Conservation (phyloP, 1,140 invertebrate species). For the Apocrypta bakeri region DNA sequence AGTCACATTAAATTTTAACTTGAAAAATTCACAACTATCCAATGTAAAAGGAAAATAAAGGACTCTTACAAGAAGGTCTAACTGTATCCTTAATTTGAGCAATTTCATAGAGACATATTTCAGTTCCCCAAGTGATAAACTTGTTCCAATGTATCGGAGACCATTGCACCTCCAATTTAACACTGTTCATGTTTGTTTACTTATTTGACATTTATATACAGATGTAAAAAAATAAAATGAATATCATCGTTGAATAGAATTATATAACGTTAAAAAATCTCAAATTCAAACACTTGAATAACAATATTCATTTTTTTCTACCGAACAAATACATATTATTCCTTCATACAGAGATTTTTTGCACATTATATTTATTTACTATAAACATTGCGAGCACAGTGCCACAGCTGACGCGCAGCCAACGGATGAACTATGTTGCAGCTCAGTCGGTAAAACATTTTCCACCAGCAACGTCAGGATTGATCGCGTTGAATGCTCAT, state of each 20-base stretch:
- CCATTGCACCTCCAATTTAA: constrained; percentile 86
- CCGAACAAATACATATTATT: constrained; percentile 26
- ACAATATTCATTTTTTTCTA: constrained; percentile 23
- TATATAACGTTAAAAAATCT: constrained; percentile 13
- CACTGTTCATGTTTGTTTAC: constrained; percentile 57
- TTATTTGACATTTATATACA: constrained; percentile 26
- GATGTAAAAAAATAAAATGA: background rate
- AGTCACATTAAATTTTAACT: constrained; percentile 20
- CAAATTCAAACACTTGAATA: constrained; percentile 26
- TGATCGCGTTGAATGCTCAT: no score
- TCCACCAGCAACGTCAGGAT: no score
- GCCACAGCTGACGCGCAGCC: background rate
- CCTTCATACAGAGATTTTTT: constrained; percentile 12
- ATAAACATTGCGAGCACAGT: constrained; percentile 40
- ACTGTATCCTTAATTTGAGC: constrained; percentile 76
- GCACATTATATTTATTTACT: constrained; percentile 37
- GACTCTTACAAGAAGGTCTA: constrained; percentile 76
- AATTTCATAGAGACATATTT: constrained; percentile 89
- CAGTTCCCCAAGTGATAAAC: constrained; percentile 90
- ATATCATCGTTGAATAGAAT: constrained; percentile 11
- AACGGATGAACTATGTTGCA: background rate
- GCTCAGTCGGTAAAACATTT: no score
- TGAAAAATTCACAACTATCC: background rate
- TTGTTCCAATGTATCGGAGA: constrained; percentile 85
- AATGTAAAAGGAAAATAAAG: background rate